A percentile compares a stretch with the other conserved stretches of the same genome.
Evolutionary conservation across 2,797 vertebrate species (phyloP).

Genomic region (Coracias cyanogaster): DNA sequence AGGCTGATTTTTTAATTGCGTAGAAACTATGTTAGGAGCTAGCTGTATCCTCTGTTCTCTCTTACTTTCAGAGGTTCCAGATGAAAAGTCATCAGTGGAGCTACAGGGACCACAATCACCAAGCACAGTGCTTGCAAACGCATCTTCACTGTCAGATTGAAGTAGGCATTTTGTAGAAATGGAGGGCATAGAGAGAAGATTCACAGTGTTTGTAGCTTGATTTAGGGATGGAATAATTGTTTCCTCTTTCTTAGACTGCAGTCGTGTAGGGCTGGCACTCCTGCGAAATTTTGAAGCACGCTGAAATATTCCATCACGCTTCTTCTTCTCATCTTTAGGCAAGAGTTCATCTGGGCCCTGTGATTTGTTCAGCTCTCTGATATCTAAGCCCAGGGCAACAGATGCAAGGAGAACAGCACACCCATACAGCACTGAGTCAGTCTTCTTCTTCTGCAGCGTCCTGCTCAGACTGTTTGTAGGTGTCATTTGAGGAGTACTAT

Average conservation of each 20-base stretch:
- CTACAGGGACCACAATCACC: neutral
- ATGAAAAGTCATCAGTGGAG: neutral
- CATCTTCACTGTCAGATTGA: slow-evolving; percentile 76
- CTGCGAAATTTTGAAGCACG: slow-evolving; percentile 86
- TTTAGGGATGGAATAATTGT: neutral
- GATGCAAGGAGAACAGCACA: slow-evolving; percentile 89
- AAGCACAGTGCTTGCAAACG: neutral
- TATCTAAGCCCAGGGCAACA: slow-evolving; percentile 89
- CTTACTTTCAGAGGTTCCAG: neutral
- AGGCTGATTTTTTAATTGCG: neutral
- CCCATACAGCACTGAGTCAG: slow-evolving; percentile 85
- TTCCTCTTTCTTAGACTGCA: slow-evolving; percentile 80
- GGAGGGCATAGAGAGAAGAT: slow-evolving; percentile 87
- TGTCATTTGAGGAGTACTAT: slow-evolving; percentile 85
- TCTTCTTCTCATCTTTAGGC: slow-evolving; percentile 86
- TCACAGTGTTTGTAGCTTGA: slow-evolving; percentile 67
- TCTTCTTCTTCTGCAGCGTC: slow-evolving; percentile 80
- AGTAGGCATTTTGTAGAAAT: slow-evolving; percentile 90
- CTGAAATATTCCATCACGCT: slow-evolving; percentile 89
- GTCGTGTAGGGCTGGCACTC: slow-evolving; percentile 82
- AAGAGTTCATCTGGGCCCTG: slow-evolving; percentile 79
- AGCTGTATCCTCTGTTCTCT: neutral
- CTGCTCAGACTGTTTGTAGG: slow-evolving; percentile 89
- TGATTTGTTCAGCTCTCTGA: slow-evolving; percentile 82
- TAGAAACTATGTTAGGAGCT: neutral